A percentile compares a stretch with the other conserved stretches of the same genome.
Evolutionary conservation across 1,140 invertebrate species (phyloP).

Genomic region (Polypedilum vanderplanki): DNA sequence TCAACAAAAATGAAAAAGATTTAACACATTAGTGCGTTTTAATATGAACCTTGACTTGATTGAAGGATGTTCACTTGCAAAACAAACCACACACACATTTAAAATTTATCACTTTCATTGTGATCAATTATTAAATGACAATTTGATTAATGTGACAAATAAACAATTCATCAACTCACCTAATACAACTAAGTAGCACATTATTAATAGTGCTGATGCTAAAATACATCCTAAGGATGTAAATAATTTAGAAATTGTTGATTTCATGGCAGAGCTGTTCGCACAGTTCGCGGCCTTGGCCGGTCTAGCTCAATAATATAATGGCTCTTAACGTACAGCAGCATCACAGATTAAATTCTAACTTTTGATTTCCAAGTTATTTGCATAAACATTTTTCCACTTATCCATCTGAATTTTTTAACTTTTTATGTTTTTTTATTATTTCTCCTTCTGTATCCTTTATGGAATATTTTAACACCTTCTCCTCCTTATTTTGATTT

Average conservation of each 20-base stretch:
- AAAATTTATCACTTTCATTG: too few species aligned
- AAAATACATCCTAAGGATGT: constrained; percentile 26
- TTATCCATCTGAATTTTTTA: constrained; percentile 15
- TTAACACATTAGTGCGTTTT: too few species aligned
- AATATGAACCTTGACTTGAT: too few species aligned
- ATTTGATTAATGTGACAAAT: too few species aligned
- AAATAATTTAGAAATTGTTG: constrained; percentile 1
- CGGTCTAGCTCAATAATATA: constrained; percentile 27
- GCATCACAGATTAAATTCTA: constrained; percentile 24
- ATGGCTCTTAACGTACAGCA: constrained; percentile 5
- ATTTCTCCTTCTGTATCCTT: not conserved
- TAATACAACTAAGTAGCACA: constrained; percentile 23
- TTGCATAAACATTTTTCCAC: constrained; percentile 23
- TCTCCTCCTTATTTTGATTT: too few species aligned
- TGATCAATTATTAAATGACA: too few species aligned
- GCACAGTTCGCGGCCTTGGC: constrained; percentile 4
- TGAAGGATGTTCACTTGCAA: too few species aligned
- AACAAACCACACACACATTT: too few species aligned
- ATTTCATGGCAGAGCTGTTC: constrained; percentile 21
- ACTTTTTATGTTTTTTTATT: not conserved
- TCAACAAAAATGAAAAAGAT: too few species aligned
- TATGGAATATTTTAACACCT: too few species aligned
- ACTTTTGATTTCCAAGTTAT: constrained; percentile 25
- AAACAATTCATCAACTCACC: not conserved
- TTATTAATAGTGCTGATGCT: constrained; percentile 22